Conservation (phyloP, 2,888 invertebrate species). For the Saturnia pavonia region DNA sequence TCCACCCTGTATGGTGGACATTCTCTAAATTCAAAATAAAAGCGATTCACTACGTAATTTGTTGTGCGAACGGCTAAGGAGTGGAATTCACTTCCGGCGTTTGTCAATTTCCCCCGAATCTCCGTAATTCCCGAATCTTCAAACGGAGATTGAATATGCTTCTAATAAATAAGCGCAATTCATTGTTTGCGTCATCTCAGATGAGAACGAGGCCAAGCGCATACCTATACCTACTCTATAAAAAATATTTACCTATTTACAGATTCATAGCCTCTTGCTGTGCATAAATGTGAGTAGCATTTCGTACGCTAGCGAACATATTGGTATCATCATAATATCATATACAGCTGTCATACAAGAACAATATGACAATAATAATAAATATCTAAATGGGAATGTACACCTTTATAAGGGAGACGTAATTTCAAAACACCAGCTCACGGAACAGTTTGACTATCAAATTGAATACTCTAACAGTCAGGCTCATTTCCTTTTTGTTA, state of each 20-base stretch:
- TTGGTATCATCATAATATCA: slow-evolving; percentile 25
- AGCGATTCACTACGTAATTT: no score
- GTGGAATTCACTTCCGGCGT: no score
- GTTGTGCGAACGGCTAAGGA: no score
- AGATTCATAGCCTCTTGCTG: background rate
- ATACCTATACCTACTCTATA: background rate
- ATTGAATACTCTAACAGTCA: slow-evolving; percentile 59
- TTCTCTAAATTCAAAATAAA: no score
- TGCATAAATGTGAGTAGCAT: background rate
- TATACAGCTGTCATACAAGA: slow-evolving; percentile 33
- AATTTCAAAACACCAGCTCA: slow-evolving; percentile 57
- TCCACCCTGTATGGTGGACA: no score
- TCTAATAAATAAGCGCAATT: no score
- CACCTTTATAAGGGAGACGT: slow-evolving; percentile 40
- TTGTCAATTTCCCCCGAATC: no score
- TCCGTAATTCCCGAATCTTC: no score
- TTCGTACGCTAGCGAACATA: background rate
- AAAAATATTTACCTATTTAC: background rate
- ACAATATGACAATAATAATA: slow-evolving; percentile 39
- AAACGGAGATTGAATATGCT: no score
- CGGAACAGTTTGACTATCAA: slow-evolving; percentile 61
- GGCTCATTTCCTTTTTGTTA: slow-evolving; percentile 77
- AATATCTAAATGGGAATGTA: slow-evolving; percentile 32
- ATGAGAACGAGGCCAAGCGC: no score
- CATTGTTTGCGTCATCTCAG: no score